These are phyloP conservation scores for Zaprionus gabonicus DNA, from an alignment of 1,140 invertebrate species.

Conservation along the genomic window DNA sequence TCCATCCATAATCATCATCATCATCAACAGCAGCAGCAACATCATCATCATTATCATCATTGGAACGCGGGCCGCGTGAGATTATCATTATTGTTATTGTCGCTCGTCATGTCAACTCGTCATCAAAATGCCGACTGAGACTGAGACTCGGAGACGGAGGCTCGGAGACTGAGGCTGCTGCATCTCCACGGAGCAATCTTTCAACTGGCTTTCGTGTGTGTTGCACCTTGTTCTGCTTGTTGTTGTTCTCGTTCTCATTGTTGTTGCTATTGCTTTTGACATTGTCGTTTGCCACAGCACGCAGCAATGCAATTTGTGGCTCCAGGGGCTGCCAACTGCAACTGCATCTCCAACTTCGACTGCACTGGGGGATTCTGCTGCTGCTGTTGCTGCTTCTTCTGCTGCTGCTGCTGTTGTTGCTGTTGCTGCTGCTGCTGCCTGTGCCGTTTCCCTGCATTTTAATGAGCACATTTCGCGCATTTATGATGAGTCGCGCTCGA, in stretches of 20 bases:
- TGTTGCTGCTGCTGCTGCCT: neutral
- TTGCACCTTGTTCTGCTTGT: slow-evolving; percentile 48
- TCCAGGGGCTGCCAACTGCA: slow-evolving; percentile 41
- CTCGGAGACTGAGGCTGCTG: slow-evolving; percentile 15
- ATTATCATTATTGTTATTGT: slow-evolving; percentile 83
- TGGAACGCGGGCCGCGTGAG: slow-evolving; percentile 52
- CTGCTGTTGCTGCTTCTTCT: neutral
- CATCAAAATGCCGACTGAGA: slow-evolving; percentile 71
- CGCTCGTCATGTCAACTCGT: slow-evolving; percentile 82
- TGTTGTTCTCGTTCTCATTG: slow-evolving; percentile 40
- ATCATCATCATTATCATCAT: slow-evolving; percentile 49
- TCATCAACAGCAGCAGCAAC: slow-evolving; percentile 9
- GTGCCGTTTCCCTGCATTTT: slow-evolving; percentile 70
- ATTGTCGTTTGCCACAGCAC: slow-evolving; percentile 65
- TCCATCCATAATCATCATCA: slow-evolving; percentile 36
- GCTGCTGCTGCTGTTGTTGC: neutral
- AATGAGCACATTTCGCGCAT: slow-evolving; percentile 82
- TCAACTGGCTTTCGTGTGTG: slow-evolving; percentile 69
- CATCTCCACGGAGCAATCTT: slow-evolving; percentile 67
- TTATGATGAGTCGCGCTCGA: slow-evolving; percentile 64
- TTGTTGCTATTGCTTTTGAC: slow-evolving; percentile 42
- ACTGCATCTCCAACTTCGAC: slow-evolving; percentile 10
- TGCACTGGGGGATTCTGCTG: neutral
- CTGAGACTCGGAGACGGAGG: neutral
- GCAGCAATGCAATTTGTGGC: slow-evolving; percentile 77